Conservation (phyloP, 2,113 vertebrate genomes). For the Trochalopteron elliotii region DNA sequence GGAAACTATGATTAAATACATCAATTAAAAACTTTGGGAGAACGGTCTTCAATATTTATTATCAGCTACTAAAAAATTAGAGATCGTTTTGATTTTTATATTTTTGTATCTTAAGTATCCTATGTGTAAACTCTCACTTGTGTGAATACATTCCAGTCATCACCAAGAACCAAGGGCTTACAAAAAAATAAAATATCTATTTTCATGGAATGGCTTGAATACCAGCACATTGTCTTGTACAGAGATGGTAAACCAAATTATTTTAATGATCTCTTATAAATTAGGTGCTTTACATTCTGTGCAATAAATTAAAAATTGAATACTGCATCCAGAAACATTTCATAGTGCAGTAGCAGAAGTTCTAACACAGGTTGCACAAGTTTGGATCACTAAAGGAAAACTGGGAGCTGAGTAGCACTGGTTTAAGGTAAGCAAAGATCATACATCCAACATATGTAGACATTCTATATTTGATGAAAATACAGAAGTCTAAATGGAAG, state of each 20-base stretch:
- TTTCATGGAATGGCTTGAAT: not conserved
- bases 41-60: not conserved
- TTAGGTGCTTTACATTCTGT: not conserved
- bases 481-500: not conserved
- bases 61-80: not conserved
- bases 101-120: not conserved
- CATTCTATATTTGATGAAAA: not conserved
- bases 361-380: not conserved
- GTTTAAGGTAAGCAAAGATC: not conserved
- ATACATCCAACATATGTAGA: rapidly evolving
- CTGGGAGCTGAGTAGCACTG: not conserved
- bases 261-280: not conserved
- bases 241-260: not conserved
- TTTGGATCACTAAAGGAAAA: not conserved
- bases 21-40: not conserved
- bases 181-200: not conserved
- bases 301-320: not conserved
- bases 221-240: not conserved
- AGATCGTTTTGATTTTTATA: not conserved
- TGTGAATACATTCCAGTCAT: not conserved
- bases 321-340: not conserved
- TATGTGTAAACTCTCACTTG: not conserved
- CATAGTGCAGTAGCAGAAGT: not conserved
- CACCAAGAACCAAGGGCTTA: not conserved
- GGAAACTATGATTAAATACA: not conserved